Base-by-base conservation (phyloP, 1,140 invertebrate genomes). In the Sminthurides bifidus region DNA sequence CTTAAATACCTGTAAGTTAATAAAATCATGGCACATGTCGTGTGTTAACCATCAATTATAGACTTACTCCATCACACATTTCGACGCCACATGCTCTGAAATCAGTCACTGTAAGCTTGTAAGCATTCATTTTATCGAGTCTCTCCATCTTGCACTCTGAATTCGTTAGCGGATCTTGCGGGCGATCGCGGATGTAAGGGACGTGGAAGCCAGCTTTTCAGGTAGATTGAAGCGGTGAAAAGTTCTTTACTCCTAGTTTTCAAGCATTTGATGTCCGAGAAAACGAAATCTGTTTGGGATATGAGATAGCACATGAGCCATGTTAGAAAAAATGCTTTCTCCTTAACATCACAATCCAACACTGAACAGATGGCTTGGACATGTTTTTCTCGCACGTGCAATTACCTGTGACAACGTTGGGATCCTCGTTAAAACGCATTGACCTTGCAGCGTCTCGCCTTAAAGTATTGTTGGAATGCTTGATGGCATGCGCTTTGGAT, bases 191-290 rank as follows among this genome's bases (percentile, higher is more conserved):
- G 27, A 64, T 60, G 41, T 64, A 64, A 8, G 62, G 62, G 1
- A 59, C 23, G 17, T 64, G 62, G 44, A 48, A 60, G 12, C 62
- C 62, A 49, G n/a, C 19, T 44, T 35, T 64, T 60, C 30, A 60
- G 30, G 43, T 64, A 56, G 23, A 64, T 64, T 19, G 52, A 57
- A 1, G 59, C 50, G 10, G 59, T 59, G 48, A 64, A 64, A 58
- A 61, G 61, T 40, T 64, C 56, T 17, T 52, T 56, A 2, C 44
- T 35, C 26, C 48, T 35, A 2, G 56, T 59, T 27, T 51, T 54
- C 48, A 45, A 61, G 31, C 63, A 64, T 52, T 59, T 59, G 27
- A 64, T 64, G 31, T 64, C 59, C 3, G 63, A 64, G 35, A 61
- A 64, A 1, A 55, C 56, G 38, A 61, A 64, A 54, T 61, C 63